These are phyloP conservation scores for Drosophila persimilis DNA, from an alignment of 1,140 invertebrate species.

Conservation along the genomic window DNA sequence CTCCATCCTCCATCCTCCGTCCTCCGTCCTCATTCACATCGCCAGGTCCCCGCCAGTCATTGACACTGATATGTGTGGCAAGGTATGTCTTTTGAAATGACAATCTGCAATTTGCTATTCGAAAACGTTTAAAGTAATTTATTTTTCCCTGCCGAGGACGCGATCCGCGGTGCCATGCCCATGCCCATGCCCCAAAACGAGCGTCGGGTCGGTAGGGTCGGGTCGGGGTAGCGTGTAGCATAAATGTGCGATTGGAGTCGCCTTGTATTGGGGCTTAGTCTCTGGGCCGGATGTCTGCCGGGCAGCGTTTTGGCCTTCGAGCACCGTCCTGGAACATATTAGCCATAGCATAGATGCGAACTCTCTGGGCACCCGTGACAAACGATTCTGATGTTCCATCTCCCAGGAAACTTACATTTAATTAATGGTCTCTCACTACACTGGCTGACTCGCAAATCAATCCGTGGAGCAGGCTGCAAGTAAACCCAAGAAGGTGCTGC, in stretches of 20 bases:
- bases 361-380: slow-evolving; percentile 9
- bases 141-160: slow-evolving; percentile 37
- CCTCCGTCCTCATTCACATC: no score
- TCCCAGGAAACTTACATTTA: slow-evolving; percentile 31
- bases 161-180: slow-evolving; percentile 31
- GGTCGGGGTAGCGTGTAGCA: background rate
- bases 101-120: slow-evolving; percentile 38
- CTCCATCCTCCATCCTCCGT: no score
- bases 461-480: slow-evolving; percentile 9
- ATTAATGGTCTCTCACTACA: slow-evolving; percentile 65
- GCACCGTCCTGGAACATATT: background rate
- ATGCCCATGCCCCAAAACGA: slow-evolving; percentile 8
- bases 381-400: slow-evolving; percentile 12
- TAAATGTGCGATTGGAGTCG: slow-evolving; percentile 1
- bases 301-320: slow-evolving; percentile 6
- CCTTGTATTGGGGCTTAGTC: background rate
- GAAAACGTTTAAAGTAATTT: slow-evolving; percentile 72
- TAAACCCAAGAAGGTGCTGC: slow-evolving; percentile 3
- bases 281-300: slow-evolving; percentile 4
- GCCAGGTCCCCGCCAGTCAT: slow-evolving; percentile 42
- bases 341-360: background rate
- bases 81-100: slow-evolving; percentile 75
- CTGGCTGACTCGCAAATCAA: slow-evolving; percentile 46
- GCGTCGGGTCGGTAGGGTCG: background rate
- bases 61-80: slow-evolving; percentile 76